Evolutionary conservation across 1,140 invertebrate species (phyloP).

Genomic region (Neotoxoptera formosana): DNA sequence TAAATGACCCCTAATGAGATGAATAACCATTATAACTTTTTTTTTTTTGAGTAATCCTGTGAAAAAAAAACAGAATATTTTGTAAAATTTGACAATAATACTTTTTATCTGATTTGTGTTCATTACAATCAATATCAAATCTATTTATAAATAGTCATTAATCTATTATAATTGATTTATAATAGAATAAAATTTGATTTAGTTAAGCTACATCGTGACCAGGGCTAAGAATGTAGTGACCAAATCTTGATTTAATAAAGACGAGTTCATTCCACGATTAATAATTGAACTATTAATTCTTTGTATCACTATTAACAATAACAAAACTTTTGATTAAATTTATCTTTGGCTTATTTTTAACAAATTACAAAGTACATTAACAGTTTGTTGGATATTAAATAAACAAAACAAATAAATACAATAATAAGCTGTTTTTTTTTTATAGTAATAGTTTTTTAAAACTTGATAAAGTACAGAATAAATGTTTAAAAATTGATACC

Average conservation of each 20-base stretch:
- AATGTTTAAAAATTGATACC: not conserved
- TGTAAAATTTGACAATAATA: not conserved
- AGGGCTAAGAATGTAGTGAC: too few species aligned
- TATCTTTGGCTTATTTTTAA: not conserved
- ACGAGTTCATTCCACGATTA: not conserved
- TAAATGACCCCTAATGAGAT: constrained; percentile 28
- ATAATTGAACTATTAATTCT: not conserved
- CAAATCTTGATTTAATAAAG: too few species aligned
- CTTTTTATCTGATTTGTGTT: not conserved
- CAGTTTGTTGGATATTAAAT: not conserved
- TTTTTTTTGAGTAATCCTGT: constrained; percentile 48
- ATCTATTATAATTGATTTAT: too few species aligned
- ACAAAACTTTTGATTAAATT: not conserved
- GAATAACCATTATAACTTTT: constrained; percentile 47
- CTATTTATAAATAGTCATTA: not conserved
- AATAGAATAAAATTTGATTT: too few species aligned
- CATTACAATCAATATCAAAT: not conserved
- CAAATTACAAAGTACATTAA: not conserved
- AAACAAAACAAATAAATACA: not conserved
- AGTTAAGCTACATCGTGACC: too few species aligned
- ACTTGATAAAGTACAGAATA: not conserved
- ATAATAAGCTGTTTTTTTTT: not conserved
- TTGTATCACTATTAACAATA: not conserved
- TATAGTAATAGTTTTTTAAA: not conserved
- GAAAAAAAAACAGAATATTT: constrained; percentile 39